Evolutionary conservation across 2,797 vertebrate species (phyloP), one percentile per base, ranked within the genome.

Genomic region (Notolepis coatsorum): DNA sequence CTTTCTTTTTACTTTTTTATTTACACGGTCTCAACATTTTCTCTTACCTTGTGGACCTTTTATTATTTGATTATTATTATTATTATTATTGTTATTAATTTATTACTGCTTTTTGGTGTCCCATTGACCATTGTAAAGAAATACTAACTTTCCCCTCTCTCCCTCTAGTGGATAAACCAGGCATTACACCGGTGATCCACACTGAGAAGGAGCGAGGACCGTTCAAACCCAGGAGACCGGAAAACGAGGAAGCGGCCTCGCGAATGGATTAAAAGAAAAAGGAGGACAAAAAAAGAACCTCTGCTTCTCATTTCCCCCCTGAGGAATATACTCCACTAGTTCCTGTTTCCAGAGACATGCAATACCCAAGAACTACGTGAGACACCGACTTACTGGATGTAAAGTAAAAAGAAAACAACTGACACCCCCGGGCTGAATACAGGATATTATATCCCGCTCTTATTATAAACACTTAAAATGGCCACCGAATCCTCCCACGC

Each of bases 401-500:
- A 59, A 68, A 23, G 15, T 46, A 10, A 38, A 37, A 7, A 39
- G 23, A 52, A 48, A 17, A 48, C 18, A 42, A 3, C 30, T 7
- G 10, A 17, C 0, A 60, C 15, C 47, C 23, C 23, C n/a, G n/a
- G n/a, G n/a, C n/a, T n/a, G n/a, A n/a, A n/a, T n/a, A n/a, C n/a
- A n/a, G n/a, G n/a, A n/a, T n/a, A n/a, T n/a, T n/a, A n/a, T n/a
- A 54, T 7, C 37, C 7, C 4, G n/a, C 13, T 12, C 6, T 12
- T 31, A 7, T 31, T 12, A 50, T 21, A 66, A 53, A 20, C 13
- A 31, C 23, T 10, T 5, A 23, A 23, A 18, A 82, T 85, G 77
- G 24, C 68, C 9, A 86, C 83, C 20, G 85, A 88, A 42, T 64
- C 82, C 17, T 63, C 76, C 30, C 71, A 71, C 7, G 71, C 80